phyloP scores from a whole-genome alignment of 1,140 invertebrate species.

The Drosophila ambigua region DNA sequence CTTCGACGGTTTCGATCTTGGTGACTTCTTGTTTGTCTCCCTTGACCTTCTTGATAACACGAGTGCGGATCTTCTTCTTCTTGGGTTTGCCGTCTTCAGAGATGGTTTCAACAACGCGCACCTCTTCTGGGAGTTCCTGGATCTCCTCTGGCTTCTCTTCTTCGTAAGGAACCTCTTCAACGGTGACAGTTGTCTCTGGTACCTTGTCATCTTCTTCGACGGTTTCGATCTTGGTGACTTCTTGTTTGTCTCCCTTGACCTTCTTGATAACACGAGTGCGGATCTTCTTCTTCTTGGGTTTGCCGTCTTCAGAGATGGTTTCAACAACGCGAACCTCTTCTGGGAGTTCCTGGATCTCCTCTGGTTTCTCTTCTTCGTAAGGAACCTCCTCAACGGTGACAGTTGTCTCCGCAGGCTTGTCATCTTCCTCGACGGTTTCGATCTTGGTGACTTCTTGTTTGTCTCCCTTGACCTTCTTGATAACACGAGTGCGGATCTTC shows the following conservation, averaged over 20 bases:
- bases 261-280: slow-evolving; percentile 8
- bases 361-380: background rate
- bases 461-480: slow-evolving; percentile 15
- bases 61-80: slow-evolving; percentile 15
- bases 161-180: background rate
- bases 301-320: slow-evolving; percentile 1
- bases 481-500: slow-evolving; percentile 7
- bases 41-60: slow-evolving; percentile 14
- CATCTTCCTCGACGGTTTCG: slow-evolving; percentile 10
- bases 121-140: slow-evolving; percentile 5
- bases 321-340: slow-evolving; percentile 6
- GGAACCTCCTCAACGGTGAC: slow-evolving; percentile 1
- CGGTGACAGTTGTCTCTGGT: background rate
- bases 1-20: slow-evolving; percentile 12
- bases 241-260: slow-evolving; percentile 11
- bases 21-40: slow-evolving; percentile 9
- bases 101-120: background rate
- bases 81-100: slow-evolving; percentile 6
- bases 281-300: slow-evolving; percentile 11
- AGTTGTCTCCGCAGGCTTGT: background rate
- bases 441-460: slow-evolving; percentile 9
- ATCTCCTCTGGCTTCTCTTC: background rate
- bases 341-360: slow-evolving; percentile 2
- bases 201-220: slow-evolving; percentile 10
- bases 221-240: slow-evolving; percentile 11